These are phyloP conservation scores for Aramus guarauna DNA, from an alignment of 2,113 vertebrate genomes.

Conservation along the genomic window DNA sequence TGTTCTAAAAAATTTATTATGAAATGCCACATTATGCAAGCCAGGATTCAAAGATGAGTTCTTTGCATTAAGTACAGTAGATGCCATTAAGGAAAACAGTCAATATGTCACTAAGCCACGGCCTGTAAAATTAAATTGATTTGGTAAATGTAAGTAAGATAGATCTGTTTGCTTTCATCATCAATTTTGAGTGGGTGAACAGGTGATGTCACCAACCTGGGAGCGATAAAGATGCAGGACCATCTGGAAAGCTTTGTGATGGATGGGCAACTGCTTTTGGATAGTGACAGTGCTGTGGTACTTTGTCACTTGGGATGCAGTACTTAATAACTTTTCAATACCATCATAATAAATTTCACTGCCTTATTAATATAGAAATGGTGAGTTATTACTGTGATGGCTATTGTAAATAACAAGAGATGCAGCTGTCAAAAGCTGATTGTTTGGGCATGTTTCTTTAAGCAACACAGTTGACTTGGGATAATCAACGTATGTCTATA, in stretches of 20 bases:
- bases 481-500: conserved; percentile 78
- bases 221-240: conserved; percentile 93
- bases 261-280: conserved; percentile 87
- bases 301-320: conserved; percentile 94
- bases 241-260: conserved; percentile 93
- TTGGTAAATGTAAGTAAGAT: conserved; percentile 99
- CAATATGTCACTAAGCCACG: conserved; percentile 98
- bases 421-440: conserved; percentile 79
- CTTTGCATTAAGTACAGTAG: conserved; percentile 97
- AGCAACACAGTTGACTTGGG: conserved; percentile 77
- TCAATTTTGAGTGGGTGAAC: conserved; percentile 89
- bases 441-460: conserved; percentile 82
- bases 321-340: conserved; percentile 88
- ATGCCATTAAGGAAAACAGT: conserved; percentile 94
- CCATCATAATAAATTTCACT: conserved; percentile 95
- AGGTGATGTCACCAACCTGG: conserved; percentile 98
- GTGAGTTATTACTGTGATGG: conserved; percentile 92
- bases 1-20: conserved; percentile 95
- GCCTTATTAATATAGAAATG: conserved; percentile 96
- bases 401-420: conserved; percentile 88
- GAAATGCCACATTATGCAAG: conserved; percentile 94
- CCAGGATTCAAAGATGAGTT: conserved; percentile 94
- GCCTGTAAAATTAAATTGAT: conserved; percentile 99
- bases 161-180: conserved; percentile 99
- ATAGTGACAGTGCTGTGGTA: conserved; percentile 86